Evolutionary conservation across 2,888 invertebrate genomes (phyloP), one percentile per base, ranked within the genome.

Genomic region (Zeuzera pyrina): DNA sequence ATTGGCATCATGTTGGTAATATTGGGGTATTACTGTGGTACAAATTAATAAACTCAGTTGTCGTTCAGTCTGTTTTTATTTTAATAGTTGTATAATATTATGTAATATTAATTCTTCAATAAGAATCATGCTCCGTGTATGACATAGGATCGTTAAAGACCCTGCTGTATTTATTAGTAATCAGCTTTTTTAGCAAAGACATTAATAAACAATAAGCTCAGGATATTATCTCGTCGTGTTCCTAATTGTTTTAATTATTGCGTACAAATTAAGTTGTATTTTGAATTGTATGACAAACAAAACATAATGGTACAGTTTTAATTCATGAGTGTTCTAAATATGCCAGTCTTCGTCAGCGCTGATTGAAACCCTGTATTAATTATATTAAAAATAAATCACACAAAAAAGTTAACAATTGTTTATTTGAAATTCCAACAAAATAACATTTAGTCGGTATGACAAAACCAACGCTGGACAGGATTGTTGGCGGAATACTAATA

Each of bases 401-500:
- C 45, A 65, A 71, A 76, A 66, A 62, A 32, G 32, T 40, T 42
- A 58, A 62, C 70, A 73, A 76, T 76, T 78, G 76, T 78, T 68
- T 74, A 77, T 81, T 78, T 78, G 62, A 73, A 74, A 81, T 79
- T 79, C 81, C 72, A 78, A 77, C 61, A 77, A 79, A 77, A 79
- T 76, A 76, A 81, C 79, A 83, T 81, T 79, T 79, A 73, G 76
- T 69, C 72, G 77, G 77, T 74, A 81, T 81, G 76, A 78, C 79
- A 81, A 81, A 83, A 83, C 81, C 74, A 71, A 56, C 62, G 69
- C 66, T 65, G 73, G 65, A 61, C 74, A 66, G 72, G 65, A 63
- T 72, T 77, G 77, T 79, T 79, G 68, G 72, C 65, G 60, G 81
- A 79, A 83, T 83, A 81, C 81, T 81, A 83, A 83, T 81, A 81